Base-by-base conservation (phyloP, 1,140 invertebrate species). In the Trachymyrmex cornetzi region DNA sequence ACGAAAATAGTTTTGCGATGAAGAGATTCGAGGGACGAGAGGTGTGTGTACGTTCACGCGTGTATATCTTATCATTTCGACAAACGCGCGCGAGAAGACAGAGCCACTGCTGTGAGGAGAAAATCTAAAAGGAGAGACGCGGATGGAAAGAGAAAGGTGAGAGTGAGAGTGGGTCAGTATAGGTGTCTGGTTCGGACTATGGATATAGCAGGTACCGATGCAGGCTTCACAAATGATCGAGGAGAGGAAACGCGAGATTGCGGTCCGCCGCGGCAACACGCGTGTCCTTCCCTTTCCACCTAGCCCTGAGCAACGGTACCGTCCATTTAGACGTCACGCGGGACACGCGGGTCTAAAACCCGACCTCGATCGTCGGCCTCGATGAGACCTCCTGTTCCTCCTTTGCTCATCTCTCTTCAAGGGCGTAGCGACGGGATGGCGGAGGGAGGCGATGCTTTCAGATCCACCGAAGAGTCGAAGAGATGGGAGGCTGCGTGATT, bases 311-410 rank as follows among this genome's bases (percentile, higher is more conserved):
- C 77, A 91, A 85, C 88, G 85, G 87, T 89, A 90, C 89, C 87
- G n/a, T 81, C n/a, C 57, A 85, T 77, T 87, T 88, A 87, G 64
- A 88, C 67, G 75, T 88, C 86, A 90, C 72, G 38, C 72, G 82
- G 34, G 75, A 87, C 86, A 90, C 72, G 38, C 72, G 82, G 34
- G 59, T 91, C 81, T 91, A 90, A 91, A 91, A 87, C 77, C 86
- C 82, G 92, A 92, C 93, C 92, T 88, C 89, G 85, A 92, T 93
- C 81, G 85, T 30, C 87, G 88, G 87, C 93, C 91, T 92, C 90
- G 88, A 92, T 93, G 89, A 88, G 72, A 71, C 48, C 85, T 89
- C 22, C 12, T 88, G 48, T 34, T 69, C 24, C 48, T 64, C 55
- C 16, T 67, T 55, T 12, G 5, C 24, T 81, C 16, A 3, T 66